Evolutionary conservation across 2,888 invertebrate species (phyloP), one percentile per base, ranked within the genome.

Genomic region (Phymatocera aterrima): DNA sequence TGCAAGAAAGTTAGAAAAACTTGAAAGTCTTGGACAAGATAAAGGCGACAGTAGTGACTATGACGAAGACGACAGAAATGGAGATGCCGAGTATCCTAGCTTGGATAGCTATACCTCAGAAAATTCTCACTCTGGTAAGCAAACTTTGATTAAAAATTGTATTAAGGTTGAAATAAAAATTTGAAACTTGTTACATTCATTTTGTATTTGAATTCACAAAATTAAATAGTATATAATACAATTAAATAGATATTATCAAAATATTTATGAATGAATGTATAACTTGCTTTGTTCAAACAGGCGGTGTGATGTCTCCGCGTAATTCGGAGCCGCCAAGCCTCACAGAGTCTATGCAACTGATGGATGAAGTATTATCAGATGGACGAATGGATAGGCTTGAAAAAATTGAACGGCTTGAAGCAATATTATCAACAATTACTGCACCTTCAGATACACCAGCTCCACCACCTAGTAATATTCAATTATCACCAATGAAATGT

Each of bases 291-390:
- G 24, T 65, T 80, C 80, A 8, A 43, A 3, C 61, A 89, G 89
- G 88, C 80, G 92, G 94, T 80, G 93, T 94, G 79, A 93, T 94
- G 74, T 96, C 96, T 18, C 96, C 96, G 24, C 93, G 95, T 83
- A 95, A 94, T 83, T 95, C 95, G 0, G 95, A 96, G 86, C 95
- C 96, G 15, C 95, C 95, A 21, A 96, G 96, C 86, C 92, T 97
- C 79, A 96, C 96, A 3, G 97, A 97, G 90, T 97, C 96, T 1
- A 97, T 97, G 96, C 96, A 96, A 89, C 93, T 97, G 92, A 94
- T 97, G 91, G 96, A 97, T 87, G 95, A 96, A 88, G 95, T 97
- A 83, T 91, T 97, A 78, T 95, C 95, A 79, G 96, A 97, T 89
- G 94, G 94, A 81, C 94, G 94, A 82, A 96, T 97, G 94, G 97